Conservation (phyloP, 2,888 invertebrate genomes). For the Acrobasis suavella region DNA sequence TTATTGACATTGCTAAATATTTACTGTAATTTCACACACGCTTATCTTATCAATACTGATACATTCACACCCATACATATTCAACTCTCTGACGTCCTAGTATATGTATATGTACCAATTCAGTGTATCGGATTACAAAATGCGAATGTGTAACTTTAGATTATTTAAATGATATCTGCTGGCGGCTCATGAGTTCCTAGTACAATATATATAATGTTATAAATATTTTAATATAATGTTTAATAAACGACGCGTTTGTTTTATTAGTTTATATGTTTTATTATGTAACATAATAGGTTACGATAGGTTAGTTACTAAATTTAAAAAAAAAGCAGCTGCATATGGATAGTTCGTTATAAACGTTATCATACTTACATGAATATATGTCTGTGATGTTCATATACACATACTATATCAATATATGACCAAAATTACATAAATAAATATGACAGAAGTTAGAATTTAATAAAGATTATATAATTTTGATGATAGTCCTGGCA, state of each 20-base stretch:
- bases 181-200: constrained; percentile 22
- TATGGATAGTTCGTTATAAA: too few relatives aligned
- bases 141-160: constrained; percentile 2
- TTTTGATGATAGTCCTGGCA: too few relatives aligned
- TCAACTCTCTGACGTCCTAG: constrained; percentile 13
- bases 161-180: constrained; percentile 16
- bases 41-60: constrained; percentile 10
- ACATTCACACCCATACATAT: neutral
- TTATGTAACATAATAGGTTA: neutral
- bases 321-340: too few relatives aligned
- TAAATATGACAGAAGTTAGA: too few relatives aligned
- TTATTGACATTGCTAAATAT: constrained; percentile 3
- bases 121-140: constrained; percentile 17
- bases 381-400: too few relatives aligned
- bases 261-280: neutral
- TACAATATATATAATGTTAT: constrained; percentile 23
- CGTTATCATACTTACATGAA: too few relatives aligned
- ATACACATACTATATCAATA: too few relatives aligned
- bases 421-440: too few relatives aligned
- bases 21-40: neutral
- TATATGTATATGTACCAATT: constrained; percentile 19
- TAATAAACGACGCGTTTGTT: neutral
- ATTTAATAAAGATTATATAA: too few relatives aligned
- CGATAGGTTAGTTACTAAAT: too few relatives aligned
- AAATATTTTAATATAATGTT: constrained; percentile 17